Evolutionary conservation across 2,888 invertebrate genomes (phyloP).

Genomic region (Synergus umbraculus): DNA sequence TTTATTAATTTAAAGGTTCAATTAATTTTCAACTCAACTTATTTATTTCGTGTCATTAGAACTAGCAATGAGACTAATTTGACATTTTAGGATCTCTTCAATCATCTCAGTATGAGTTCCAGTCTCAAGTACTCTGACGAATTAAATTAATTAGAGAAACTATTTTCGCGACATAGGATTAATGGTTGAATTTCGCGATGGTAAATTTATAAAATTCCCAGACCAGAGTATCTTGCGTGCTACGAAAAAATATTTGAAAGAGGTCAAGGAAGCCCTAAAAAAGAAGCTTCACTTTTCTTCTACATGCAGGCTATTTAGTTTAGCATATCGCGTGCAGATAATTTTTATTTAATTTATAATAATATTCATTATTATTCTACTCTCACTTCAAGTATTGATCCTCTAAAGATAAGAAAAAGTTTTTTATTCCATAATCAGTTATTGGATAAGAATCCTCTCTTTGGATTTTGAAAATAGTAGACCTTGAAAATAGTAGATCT

Average conservation of each 20-base stretch:
- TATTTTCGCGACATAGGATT: background rate
- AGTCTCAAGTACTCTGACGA: no score
- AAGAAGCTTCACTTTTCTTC: background rate
- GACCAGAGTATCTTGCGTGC: background rate
- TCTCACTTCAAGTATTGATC: background rate
- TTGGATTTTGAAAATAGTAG: background rate
- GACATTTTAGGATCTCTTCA: no score
- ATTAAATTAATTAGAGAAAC: background rate
- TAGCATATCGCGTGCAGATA: constrained; percentile 12
- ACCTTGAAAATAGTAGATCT: no score
- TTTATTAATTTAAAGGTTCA: background rate
- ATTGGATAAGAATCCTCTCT: background rate
- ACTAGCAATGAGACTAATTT: no score
- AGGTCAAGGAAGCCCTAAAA: constrained; percentile 29
- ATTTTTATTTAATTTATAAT: background rate
- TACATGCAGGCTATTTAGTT: constrained; percentile 7
- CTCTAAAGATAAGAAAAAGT: background rate
- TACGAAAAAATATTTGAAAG: background rate
- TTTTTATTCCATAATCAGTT: background rate
- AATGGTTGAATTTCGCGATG: background rate
- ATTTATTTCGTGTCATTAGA: no score
- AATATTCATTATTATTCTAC: background rate
- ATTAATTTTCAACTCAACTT: no score
- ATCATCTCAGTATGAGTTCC: no score
- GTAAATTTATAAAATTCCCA: background rate